Conservation (phyloP, 2,113 vertebrate genomes). For the Lepidothrix coronata region DNA sequence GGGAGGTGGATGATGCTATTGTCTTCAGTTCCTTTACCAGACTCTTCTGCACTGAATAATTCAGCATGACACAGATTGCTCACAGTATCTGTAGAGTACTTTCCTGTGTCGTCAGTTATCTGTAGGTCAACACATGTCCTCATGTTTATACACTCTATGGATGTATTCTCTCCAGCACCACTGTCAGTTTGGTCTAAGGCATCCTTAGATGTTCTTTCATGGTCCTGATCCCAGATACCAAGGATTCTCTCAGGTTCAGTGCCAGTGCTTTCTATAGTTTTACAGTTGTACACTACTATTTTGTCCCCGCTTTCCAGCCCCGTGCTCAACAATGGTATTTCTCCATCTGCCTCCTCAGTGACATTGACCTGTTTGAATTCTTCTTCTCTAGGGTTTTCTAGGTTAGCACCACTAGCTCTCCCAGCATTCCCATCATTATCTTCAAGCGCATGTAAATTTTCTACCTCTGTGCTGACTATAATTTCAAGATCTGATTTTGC, state of each 20-base stretch:
- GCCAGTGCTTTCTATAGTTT: neutral
- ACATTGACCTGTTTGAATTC: neutral
- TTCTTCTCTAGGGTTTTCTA: neutral
- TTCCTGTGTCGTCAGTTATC: conserved; percentile 8
- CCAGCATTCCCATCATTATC: neutral
- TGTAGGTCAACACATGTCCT: neutral
- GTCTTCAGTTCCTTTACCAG: conserved; percentile 5
- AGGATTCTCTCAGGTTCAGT: neutral
- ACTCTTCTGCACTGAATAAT: conserved; percentile 19
- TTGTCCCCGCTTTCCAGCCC: neutral
- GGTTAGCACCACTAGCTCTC: neutral
- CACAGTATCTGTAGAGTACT: neutral
- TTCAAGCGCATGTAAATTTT: neutral
- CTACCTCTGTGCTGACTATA: conserved; percentile 8
- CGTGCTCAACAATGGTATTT: neutral
- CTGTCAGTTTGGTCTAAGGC: neutral
- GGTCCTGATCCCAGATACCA: neutral
- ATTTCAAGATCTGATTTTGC: neutral
- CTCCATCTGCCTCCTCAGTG: neutral
- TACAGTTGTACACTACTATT: neutral
- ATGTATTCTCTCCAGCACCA: neutral
- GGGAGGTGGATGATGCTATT: neutral
- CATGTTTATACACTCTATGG: neutral
- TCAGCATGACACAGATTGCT: neutral
- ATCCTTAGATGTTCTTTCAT: neutral